Conservation (phyloP, 2,888 invertebrate genomes). For the Anticlea derivata region DNA sequence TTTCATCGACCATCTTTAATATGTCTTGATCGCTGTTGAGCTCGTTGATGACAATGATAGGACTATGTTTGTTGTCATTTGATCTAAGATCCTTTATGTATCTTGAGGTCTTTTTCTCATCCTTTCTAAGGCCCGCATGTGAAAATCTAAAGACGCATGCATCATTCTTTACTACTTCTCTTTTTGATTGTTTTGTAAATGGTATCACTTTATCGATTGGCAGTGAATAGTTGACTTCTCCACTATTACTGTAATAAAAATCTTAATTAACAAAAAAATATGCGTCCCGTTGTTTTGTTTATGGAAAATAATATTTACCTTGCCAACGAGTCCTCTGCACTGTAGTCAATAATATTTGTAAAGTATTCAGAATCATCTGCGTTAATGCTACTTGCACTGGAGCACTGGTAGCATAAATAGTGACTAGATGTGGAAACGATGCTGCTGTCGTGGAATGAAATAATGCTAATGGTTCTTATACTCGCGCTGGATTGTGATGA, state of each 20-base stretch:
- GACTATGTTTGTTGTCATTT: constrained; percentile 15
- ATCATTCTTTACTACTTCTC: constrained; percentile 12
- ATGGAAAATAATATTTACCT: constrained; percentile 28
- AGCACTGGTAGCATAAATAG: constrained; percentile 33
- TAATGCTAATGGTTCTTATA: constrained; percentile 39
- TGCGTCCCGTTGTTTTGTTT: too few species aligned
- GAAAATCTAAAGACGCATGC: constrained; percentile 34
- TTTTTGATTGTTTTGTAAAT: constrained; percentile 9
- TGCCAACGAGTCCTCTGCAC: constrained; percentile 14
- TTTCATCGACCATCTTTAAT: constrained; percentile 40
- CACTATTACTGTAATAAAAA: constrained; percentile 22
- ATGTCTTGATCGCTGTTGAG: constrained; percentile 39
- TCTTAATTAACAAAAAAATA: too few species aligned
- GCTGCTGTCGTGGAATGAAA: constrained; percentile 43
- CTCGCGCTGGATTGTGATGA: constrained; percentile 32
- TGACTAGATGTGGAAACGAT: constrained; percentile 37
- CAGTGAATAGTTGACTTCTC: background rate
- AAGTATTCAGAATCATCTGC: constrained; percentile 31
- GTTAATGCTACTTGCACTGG: constrained; percentile 19
- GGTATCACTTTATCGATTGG: background rate
- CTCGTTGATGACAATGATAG: constrained; percentile 41
- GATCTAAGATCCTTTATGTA: constrained; percentile 5
- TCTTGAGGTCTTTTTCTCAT: constrained; percentile 2
- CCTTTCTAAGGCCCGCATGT: constrained; percentile 15
- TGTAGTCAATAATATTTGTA: constrained; percentile 28